Evolutionary conservation across 2,113 vertebrate species (phyloP).

Genomic region (Oxyruncus cristatus): DNA sequence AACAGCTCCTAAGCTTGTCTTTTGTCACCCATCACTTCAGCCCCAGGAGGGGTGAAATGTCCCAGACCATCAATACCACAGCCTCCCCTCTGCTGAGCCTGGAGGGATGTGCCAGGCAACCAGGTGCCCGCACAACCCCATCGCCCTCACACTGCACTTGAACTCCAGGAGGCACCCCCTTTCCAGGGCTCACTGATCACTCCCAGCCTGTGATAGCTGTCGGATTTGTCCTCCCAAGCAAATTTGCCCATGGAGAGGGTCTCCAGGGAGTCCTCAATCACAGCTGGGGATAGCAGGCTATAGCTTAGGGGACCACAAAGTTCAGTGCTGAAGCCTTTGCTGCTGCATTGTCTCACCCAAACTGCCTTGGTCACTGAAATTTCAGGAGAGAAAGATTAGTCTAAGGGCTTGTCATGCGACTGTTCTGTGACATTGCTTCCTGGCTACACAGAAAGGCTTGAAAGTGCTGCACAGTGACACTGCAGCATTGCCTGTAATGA

Average conservation of each 20-base stretch:
- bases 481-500: neutral
- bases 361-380: neutral
- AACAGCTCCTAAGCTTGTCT: neutral
- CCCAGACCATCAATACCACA: neutral
- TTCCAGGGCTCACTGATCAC: neutral
- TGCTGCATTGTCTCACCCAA: neutral
- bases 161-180: neutral
- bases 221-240: neutral
- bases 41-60: neutral
- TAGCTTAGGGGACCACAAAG: neutral
- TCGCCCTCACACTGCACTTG: neutral
- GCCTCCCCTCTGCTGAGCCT: neutral
- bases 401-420: neutral
- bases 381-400: neutral
- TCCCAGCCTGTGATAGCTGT: neutral
- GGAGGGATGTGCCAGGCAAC: neutral
- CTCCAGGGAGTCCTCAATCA: neutral
- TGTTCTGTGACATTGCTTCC: rapidly evolving
- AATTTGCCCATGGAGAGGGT: neutral
- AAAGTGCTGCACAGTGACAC: neutral
- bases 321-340: neutral
- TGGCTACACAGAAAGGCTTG: neutral
- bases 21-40: neutral
- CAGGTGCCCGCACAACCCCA: neutral
- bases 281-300: rapidly evolving